These are phyloP conservation scores for Idaea dimidiata DNA, from an alignment of 2,888 invertebrate species.

Conservation along the genomic window DNA sequence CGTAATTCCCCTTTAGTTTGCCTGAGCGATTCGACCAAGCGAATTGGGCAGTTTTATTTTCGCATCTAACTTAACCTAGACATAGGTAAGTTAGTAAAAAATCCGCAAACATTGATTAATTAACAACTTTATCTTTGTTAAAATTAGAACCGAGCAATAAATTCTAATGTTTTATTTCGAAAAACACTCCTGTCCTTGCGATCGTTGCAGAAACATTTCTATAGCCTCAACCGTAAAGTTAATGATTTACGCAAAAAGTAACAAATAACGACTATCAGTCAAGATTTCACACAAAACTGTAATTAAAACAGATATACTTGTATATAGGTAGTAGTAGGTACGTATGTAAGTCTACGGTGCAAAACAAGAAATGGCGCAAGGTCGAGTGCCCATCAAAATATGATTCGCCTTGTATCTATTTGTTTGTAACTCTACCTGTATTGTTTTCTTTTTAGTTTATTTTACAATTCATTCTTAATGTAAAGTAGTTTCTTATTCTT, in stretches of 20 bases:
- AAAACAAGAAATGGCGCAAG: constrained; percentile 48
- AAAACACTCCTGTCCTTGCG: constrained; percentile 19
- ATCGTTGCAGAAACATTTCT: constrained; percentile 18
- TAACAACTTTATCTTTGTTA: neutral
- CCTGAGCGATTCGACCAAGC: neutral
- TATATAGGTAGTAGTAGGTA: too few relatives aligned
- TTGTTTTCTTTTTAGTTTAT: constrained; percentile 7
- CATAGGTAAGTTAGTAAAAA: neutral
- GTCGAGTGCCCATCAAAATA: constrained; percentile 41
- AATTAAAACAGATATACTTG: constrained; percentile 23
- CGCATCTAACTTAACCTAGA: neutral
- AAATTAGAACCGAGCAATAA: neutral
- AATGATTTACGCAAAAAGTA: constrained; percentile 28
- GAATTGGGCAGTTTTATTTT: neutral
- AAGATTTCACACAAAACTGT: constrained; percentile 21
- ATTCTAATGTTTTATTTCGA: constrained; percentile 1
- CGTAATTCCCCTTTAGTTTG: neutral
- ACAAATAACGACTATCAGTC: constrained; percentile 20
- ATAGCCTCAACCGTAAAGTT: constrained; percentile 21
- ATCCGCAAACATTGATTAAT: neutral
- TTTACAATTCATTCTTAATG: too few relatives aligned
- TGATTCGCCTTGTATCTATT: constrained; percentile 50
- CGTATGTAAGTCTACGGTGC: constrained; percentile 16
- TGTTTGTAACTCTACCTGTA: constrained; percentile 15
- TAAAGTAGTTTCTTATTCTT: neutral